A percentile compares a stretch with the other conserved stretches of the same genome.
Conservation (phyloP, 1,140 invertebrate genomes). For the Plutomurus gul region DNA sequence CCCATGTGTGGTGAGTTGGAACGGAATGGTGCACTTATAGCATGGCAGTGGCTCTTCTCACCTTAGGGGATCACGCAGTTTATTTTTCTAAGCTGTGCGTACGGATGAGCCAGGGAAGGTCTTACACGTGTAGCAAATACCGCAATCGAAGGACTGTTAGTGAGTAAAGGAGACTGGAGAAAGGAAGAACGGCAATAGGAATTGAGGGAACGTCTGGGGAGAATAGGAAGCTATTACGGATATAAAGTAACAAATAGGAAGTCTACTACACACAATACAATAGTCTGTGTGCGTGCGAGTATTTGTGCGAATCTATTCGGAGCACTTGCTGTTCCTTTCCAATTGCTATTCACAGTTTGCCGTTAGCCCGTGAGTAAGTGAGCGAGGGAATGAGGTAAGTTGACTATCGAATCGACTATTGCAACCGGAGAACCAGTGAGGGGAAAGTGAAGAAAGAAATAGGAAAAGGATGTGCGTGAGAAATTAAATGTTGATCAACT, state of each 20-base stretch:
- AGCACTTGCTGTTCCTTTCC: neutral
- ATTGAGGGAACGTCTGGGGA: neutral
- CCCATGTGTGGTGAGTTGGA: neutral
- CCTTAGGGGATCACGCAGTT: conserved; percentile 21
- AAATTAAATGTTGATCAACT: conserved; percentile 30
- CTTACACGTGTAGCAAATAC: neutral
- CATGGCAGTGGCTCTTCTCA: neutral
- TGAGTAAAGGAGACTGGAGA: neutral
- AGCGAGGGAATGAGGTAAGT: neutral
- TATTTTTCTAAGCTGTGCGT: conserved; percentile 14
- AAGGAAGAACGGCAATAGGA: neutral
- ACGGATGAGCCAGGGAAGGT: neutral
- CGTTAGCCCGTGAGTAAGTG: neutral
- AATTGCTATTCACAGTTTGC: neutral
- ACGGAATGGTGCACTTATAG: neutral
- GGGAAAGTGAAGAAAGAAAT: neutral
- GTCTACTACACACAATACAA: too few relatives aligned
- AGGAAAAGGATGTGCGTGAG: neutral
- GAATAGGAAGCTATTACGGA: conserved; percentile 3
- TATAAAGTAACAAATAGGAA: conserved; percentile 22
- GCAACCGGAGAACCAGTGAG: neutral
- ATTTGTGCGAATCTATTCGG: neutral
- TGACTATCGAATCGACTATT: neutral
- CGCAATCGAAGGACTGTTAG: neutral
- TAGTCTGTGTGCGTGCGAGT: too few relatives aligned